Base-by-base conservation (phyloP, 1,140 invertebrate species). In the Drosophila novamexicana region DNA sequence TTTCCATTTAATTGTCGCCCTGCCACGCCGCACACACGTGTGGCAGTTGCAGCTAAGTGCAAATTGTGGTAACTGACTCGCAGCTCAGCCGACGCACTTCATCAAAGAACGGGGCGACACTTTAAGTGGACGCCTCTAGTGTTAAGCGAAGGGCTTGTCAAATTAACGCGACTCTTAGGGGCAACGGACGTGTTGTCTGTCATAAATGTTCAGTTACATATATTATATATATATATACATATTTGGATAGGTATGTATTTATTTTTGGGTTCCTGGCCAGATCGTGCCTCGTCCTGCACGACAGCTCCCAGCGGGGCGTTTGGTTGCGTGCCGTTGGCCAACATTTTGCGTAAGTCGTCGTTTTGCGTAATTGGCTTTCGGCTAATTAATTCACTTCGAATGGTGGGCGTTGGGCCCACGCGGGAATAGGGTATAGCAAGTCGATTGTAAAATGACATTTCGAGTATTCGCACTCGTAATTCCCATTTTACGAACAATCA, bases 311-410 rank as follows among this genome's bases (percentile, higher is more conserved):
- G 12, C 29, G 53, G 75, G 14, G n/a, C 36, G 71, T 57, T 53
- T 36, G 54, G 22, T 89, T 77, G 80, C 85, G 84, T 89, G 85
- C 72, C 42, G 63, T 57, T 67, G 75, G 68, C 45, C 62, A 71
- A 65, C 77, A 74, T 80, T 88, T 77, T 65, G 64, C 68, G 73
- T 64, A 64, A 81, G 77, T 89, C 74, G 70, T 73, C 80, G 80
- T 81, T 88, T 83, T 72, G 75, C 70, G 88, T 89, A 89, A 89
- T 89, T 89, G 84, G 77, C 84, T 89, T 89, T 89, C 76, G 84
- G 75, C 85, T 84, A 89, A 89, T 89, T 89, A 89, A 89, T 89
- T 89, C 84, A 83, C 59, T 84, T 72, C 39, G 58, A 75, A 70
- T 50, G 18, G 39, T 10, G 32, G 67, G 62, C 68, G 71, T 65